Evolutionary conservation across 2,797 vertebrate species (phyloP), one percentile per base, ranked within the genome.

Genomic region (Taenioides sp.): DNA sequence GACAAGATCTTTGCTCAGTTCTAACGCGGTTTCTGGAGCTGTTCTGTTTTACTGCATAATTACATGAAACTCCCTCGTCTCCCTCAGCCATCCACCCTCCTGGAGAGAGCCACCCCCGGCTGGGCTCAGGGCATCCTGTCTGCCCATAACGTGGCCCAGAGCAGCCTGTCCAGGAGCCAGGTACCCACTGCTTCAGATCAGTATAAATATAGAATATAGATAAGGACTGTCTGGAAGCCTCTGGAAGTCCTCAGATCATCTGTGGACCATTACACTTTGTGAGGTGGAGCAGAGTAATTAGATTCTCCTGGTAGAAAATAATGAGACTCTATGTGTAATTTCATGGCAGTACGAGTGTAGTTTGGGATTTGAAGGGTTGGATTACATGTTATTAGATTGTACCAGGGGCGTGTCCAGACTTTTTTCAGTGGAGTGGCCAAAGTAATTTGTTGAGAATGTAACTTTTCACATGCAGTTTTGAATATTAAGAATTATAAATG

Each of bases 91-190:
- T 95, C 97, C 71, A 96, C 97, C 69, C 94, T 99, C 94, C 90
- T 99, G 93, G 98, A 99, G 94, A 96, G 98, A 87, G 98, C 98
- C 20, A 96, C 98, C 61, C 98, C 98, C 77, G 96, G 96, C 79
- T 99, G 98, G 98, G 98, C 97, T 89, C 98, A 99, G 94, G 98
- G 98, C 80, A 98, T 98, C 92, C 94, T 99, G 86, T 97, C 98
- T 80, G 98, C 98, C 87, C 98, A 99, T 88, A 97, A 98, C 77
- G 95, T 99, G 87, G 98, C 97, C 76, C 98, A 99, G 94, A 98
- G 96, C 95, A 99, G 96, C 93, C 95, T 99, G 88, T 96, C 98
- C 89, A 96, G 96, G 94, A 96, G 95, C 93, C 98, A 99, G 98
- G 98, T 99, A 96, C 93, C 31, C 20, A 10, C 4, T 14, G 50